Base-by-base conservation (phyloP, 1,140 invertebrate species). In the Drosophila nebulosa region DNA sequence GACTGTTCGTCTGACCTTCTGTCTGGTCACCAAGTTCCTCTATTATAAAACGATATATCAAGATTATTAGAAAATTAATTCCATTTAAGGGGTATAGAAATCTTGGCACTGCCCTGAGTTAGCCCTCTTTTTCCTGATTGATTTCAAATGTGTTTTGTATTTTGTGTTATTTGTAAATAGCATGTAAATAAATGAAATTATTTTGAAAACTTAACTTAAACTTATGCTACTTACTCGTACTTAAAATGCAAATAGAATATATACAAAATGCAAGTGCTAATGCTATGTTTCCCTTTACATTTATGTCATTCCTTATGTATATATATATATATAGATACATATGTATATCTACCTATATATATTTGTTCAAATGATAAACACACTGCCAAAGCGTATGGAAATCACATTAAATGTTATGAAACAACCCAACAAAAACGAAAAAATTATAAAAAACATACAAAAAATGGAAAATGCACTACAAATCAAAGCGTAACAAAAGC, bases 381-480 rank as follows among this genome's bases (percentile, higher is more conserved):
- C 83, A 88, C 83, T 88, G 83, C 83, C 83, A 88, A 88, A 76
- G 83, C 83, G 83, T 88, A 88, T 83, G 78, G 84, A 79, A 88
- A 88, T 88, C 83, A 88, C 75, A 65, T 75, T 51, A 75, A 78
- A 79, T 84, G 61, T 78, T 63, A 73, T 62, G 53, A 67, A 67
- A 63, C 50, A 68, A 55, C 60, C 66, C 39, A 18, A 18, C 39
- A 42, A 42, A 7, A 42, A 42, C n/a, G 14, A 46, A 10, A 21
- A 46, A 21, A 46, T 21, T 4, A 10, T 2, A 42, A 59, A 32
- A 36, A 69, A 62, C 64, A 68, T 52, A 59, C 21, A 59, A 50
- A 61, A 39, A 66, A 65, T 14, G 61, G 52, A 2, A 53, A 53
- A 59, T 32, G 30, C 53, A 42, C 32, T 59, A 21, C 21, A 39